Evolutionary conservation across 1,140 invertebrate genomes (phyloP), one percentile per base, ranked within the genome.

Genomic region (Drosophila sp.): DNA sequence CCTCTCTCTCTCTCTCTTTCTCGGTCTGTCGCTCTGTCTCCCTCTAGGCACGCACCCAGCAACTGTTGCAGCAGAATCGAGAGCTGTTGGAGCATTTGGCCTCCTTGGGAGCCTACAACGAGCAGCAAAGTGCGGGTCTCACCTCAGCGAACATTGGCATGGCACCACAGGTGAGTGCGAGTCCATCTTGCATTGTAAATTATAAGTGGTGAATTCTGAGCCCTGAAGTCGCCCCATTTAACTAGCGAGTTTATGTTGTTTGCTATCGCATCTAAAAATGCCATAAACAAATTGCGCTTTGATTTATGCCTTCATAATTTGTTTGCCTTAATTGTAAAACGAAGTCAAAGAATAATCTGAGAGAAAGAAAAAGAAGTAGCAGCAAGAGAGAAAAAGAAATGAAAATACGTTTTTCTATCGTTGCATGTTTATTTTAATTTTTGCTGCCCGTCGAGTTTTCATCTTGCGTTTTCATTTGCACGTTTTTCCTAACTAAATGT

Each of bases 21-120:
- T 9, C 9, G 53, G 8, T 46, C n/a, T 36, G 7, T 16, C 6
- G 8, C 13, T 16, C 27, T 7, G 8, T 0, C 25, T 51, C 27
- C 13, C 4, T 90, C 87, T 92, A 99, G 97, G 95, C 97, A 14
- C 94, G 97, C 74, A 98, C 97, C 38, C 97, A 99, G 91, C 98
- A 99, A 91, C 93, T 99, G 21, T 92, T 99, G 71, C 95, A 98
- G 27, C 97, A 99, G 87, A 99, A 99, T 92, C 95, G 97, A 66
- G 98, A 99, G 90, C 93, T 99, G 6, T 92, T 99, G 41, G 97
- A 99, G 82, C 98, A 99, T 91, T 97, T 98, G 78, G 95, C 97
- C 59, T 95, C 96, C 0, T 93, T 99, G 64, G 97, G 99, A 0
- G 93, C 92, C 16, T 93, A 93, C 77, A 92, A 91, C 41, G 91